A percentile compares a stretch with the other conserved stretches of the same genome.
phyloP scores from a whole-genome alignment of 1,140 invertebrate genomes.

The Ceratina calcarata region DNA sequence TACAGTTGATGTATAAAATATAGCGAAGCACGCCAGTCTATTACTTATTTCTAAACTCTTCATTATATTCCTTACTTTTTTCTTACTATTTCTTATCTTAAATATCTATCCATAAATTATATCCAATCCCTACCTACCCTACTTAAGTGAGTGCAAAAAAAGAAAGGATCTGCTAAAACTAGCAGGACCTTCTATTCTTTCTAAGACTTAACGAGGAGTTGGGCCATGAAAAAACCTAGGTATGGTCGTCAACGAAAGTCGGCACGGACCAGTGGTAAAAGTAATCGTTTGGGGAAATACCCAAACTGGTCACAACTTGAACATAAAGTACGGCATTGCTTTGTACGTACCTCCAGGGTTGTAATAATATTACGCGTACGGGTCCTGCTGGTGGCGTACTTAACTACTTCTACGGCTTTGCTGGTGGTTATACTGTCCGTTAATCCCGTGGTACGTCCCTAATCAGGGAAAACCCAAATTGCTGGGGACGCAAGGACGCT shows the following conservation, averaged over 20 bases:
- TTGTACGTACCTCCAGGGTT: conserved; percentile 30
- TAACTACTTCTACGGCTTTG: too few species aligned
- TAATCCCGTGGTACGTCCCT: conserved; percentile 28
- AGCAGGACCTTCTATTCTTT: background rate
- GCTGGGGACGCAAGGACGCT: background rate
- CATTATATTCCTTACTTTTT: too few species aligned
- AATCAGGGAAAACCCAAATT: conserved; percentile 46
- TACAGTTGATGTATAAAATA: too few species aligned
- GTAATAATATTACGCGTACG: conserved; percentile 13
- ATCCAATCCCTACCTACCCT: too few species aligned
- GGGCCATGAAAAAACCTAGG: background rate
- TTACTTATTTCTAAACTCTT: too few species aligned
- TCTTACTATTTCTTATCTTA: too few species aligned
- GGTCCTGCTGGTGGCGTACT: conserved; percentile 61
- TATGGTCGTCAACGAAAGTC: background rate
- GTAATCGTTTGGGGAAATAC: conserved; percentile 49
- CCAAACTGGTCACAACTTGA: conserved; percentile 34
- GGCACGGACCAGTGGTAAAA: background rate
- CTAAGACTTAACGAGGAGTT: background rate
- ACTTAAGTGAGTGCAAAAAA: too few species aligned
- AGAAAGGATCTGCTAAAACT: background rate
- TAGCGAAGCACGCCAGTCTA: too few species aligned
- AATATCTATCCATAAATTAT: too few species aligned
- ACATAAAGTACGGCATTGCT: conserved; percentile 37
- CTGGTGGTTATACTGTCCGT: conserved; percentile 55